These are phyloP conservation scores for Callorhinus ursinus DNA, from an alignment of 2,113 vertebrate genomes.

Conservation along the genomic window DNA sequence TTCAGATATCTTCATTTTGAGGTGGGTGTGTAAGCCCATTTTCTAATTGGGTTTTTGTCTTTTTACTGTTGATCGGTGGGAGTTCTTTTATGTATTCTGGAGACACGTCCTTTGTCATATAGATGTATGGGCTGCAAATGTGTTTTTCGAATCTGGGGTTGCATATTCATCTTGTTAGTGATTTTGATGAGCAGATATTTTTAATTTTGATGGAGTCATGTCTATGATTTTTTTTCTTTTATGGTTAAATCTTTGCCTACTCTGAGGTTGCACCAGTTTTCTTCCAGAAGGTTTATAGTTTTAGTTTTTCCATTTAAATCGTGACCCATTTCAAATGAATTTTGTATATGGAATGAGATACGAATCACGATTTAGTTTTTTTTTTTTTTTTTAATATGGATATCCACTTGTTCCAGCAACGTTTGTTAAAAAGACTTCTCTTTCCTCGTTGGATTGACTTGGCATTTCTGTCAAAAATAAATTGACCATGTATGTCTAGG, in stretches of 20 bases:
- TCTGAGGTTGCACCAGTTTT: not conserved
- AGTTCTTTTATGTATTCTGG: constrained; percentile 11
- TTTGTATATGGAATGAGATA: not conserved
- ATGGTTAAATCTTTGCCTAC: not conserved
- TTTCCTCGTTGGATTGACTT: not conserved
- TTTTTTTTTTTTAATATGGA: not conserved
- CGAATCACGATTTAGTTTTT: not conserved
- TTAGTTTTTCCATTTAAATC: constrained; percentile 7
- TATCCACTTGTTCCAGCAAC: not conserved
- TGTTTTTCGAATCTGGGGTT: not conserved
- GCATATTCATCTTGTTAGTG: not conserved
- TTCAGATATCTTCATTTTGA: not conserved
- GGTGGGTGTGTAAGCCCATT: not conserved
- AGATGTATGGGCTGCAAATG: not conserved
- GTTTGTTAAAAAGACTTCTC: constrained; percentile 41
- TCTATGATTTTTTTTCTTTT: not conserved
- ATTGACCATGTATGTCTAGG: not conserved
- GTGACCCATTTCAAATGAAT: constrained; percentile 44
- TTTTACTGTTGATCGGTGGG: not conserved
- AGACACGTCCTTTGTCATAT: not conserved
- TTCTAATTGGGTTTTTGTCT: not conserved
- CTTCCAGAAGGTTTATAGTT: not conserved
- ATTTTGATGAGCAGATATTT: constrained; percentile 16
- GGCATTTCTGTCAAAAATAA: constrained; percentile 24
- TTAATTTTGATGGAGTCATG: not conserved